phyloP scores from a whole-genome alignment of 2,888 invertebrate species.

The Pyralis farinalis region DNA sequence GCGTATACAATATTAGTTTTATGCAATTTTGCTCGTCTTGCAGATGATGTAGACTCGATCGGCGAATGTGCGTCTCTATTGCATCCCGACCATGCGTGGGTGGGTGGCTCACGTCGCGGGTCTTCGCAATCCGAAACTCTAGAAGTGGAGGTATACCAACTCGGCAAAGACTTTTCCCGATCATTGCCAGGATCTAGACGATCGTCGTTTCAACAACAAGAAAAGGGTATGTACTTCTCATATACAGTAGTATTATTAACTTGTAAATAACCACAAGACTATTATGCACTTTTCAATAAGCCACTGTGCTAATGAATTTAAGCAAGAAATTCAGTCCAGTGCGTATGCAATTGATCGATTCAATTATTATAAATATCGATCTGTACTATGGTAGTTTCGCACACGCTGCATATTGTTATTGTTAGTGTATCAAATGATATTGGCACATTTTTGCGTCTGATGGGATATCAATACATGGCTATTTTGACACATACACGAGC shows the following conservation, averaged over 20 bases:
- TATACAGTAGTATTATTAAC: too few relatives aligned
- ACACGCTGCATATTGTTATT: background rate
- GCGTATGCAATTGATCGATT: too few relatives aligned
- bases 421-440: background rate
- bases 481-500: too few relatives aligned
- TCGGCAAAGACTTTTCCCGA: slow-evolving; percentile 92
- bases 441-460: background rate
- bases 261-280: too few relatives aligned
- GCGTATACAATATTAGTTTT: too few relatives aligned
- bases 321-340: background rate
- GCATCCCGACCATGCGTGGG: slow-evolving; percentile 93
- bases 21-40: too few relatives aligned
- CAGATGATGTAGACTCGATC: slow-evolving; percentile 87
- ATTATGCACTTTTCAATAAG: too few relatives aligned
- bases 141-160: slow-evolving; percentile 91
- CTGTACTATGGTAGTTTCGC: too few relatives aligned
- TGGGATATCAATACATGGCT: too few relatives aligned
- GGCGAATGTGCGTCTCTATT: slow-evolving; percentile 88
- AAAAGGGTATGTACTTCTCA: slow-evolving; percentile 68
- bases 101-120: slow-evolving; percentile 88
- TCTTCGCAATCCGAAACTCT: slow-evolving; percentile 95
- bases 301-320: too few relatives aligned
- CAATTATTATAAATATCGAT: too few relatives aligned
- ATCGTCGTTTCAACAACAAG: slow-evolving; percentile 90
- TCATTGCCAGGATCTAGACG: slow-evolving; percentile 92